Evolutionary conservation across 2,113 vertebrate genomes (phyloP), one percentile per base, ranked within the genome.

Genomic region (Scartelaos histophorus): DNA sequence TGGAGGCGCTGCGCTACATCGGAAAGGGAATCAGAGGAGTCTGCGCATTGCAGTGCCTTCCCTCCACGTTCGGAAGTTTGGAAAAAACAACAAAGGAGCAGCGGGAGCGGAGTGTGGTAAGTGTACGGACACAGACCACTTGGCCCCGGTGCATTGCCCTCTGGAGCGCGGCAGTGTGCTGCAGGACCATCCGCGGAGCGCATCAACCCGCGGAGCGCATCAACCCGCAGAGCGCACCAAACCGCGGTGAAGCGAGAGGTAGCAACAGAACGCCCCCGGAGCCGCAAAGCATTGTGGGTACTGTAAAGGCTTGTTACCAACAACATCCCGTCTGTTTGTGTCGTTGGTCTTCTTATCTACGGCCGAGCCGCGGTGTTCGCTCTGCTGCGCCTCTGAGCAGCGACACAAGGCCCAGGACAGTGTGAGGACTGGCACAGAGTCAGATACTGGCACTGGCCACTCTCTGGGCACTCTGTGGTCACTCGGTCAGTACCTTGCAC

Each of bases 41-140:
- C 81, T 89, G 88, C 90, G 88, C 90, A 88, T 61, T 89, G 19
- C 25, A 13, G 13, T 7, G 17, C 51, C 51, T 3, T 12, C 75
- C 79, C 76, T 80, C 87, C 82, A 85, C 88, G 79, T 71, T 89
- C 81, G 87, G 88, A 91, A 91, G 57, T 91, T 91, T 90, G 86
- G 83, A 86, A 86, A 86, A 82, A 85, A 74, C 56, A 70, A 12
- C 83, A 61, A 71, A 87, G 76, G 86, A 83, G 78, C 74, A 85
- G 82, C 80, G 74, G 68, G 70, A 64, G 51, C 67, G 61, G 71
- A 76, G 65, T 19, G 77, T 75, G 86, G 90, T 91, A 87, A 87
- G 65, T 84, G 77, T 79, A 66, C 7, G 13, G 60, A 51, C 15
- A 7, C 47, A 19, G 38, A 43, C 38, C 38, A 7, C 7, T 7